Base-by-base conservation (phyloP, 2,113 vertebrate species). In the Percina caprodes region DNA sequence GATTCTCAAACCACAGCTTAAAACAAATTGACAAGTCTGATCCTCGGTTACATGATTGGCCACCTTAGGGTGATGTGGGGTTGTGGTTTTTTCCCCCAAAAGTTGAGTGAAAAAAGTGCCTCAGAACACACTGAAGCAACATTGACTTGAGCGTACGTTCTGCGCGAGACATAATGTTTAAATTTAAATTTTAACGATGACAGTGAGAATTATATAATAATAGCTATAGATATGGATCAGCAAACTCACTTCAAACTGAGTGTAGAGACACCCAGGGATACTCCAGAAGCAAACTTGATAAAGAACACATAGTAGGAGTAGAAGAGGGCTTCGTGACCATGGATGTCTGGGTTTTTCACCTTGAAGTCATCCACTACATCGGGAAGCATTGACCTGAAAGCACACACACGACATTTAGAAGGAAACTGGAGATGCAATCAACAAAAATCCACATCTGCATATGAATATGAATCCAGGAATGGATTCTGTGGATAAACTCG, bases 261-360 rank as follows among this genome's bases (percentile, higher is more conserved):
- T 0, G 98, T 99, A 42, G 98, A 99, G 89, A 99, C 89, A 33
- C 98, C 98, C 75, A 99, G 90, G 0, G 98, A 99, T 4, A 99
- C 87, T 0, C 98, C 98, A 0, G 98, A 97, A 10, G 98, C 94
- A 14, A 99, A 99, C 86, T 99, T 99, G 86, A 96, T 96, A 86
- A 99, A 99, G 94, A 99, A 99, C 76, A 99, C 98, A 0, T 98
- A 99, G 91, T 97, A 99, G 45, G 98, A 99, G 93, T 97, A 99
- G 93, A 99, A 99, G 76, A 99, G 97, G 16, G 98, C 96, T 88
- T 99, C 98, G 0, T 97, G 96, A 39, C 97, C 97, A 0, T 61
- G 92, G 63, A 94, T 90, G 9, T 94, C 75, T 0, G 97, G 97
- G 49, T 98, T 96, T 82, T 95, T 95, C 69, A 99, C 89, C 86